A percentile compares a stretch with the other conserved stretches of the same genome.
Conservation (phyloP, 2,888 invertebrate species). For the Anticlea derivata region DNA sequence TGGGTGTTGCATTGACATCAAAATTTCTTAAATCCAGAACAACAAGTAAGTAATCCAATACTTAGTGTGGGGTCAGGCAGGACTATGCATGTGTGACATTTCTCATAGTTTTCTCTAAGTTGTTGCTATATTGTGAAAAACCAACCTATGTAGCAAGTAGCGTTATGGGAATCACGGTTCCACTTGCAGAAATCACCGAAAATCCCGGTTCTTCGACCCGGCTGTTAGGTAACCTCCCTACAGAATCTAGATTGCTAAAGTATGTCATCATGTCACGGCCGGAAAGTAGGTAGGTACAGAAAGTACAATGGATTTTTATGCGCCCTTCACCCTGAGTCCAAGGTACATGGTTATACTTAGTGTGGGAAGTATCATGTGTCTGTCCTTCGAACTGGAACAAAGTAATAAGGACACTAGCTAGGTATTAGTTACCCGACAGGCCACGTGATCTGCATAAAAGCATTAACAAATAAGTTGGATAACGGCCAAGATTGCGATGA, state of each 20-base stretch:
- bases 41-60: too few species aligned
- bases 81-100: too few species aligned
- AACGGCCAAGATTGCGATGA: constrained; percentile 7
- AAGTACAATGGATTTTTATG: not conserved
- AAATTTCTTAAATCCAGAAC: too few species aligned
- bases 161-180: too few species aligned
- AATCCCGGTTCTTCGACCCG: too few species aligned
- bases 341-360: not conserved
- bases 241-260: constrained; percentile 10
- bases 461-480: constrained; percentile 3
- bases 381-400: constrained; percentile 26
- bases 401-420: constrained; percentile 37
- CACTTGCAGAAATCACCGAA: too few species aligned
- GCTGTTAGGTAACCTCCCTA: constrained; percentile 2
- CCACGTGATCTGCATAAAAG: constrained; percentile 15
- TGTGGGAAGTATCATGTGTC: constrained; percentile 18
- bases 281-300: not conserved
- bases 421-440: constrained; percentile 22
- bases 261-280: constrained; percentile 20
- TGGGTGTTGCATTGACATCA: too few species aligned
- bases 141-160: too few species aligned
- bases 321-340: constrained; percentile 11
- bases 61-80: too few species aligned
- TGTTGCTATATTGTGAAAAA: too few species aligned
- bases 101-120: too few species aligned